These are phyloP conservation scores for Ailuropoda melanoleuca DNA, from an alignment of 2,113 vertebrate species.

Conservation along the genomic window DNA sequence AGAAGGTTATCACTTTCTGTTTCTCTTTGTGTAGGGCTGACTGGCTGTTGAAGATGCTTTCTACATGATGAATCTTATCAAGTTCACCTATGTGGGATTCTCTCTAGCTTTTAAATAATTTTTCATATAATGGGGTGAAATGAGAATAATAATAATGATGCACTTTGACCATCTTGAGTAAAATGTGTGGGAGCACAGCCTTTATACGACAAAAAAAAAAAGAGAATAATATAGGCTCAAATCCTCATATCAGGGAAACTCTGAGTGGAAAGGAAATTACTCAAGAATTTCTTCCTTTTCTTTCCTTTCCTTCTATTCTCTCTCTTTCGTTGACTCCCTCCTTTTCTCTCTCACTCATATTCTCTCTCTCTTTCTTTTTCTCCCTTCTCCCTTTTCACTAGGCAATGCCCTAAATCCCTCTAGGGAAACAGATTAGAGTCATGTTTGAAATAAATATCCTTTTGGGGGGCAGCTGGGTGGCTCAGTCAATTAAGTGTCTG, in stretches of 20 bases:
- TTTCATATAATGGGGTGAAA: constrained; percentile 39
- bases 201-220: not conserved
- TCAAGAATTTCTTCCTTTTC: not conserved
- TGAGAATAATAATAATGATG: constrained; percentile 12
- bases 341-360: not conserved
- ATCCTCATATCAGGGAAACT: not conserved
- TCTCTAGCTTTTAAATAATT: constrained; percentile 44
- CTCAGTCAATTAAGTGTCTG: not conserved
- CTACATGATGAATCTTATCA: constrained; percentile 10
- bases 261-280: not conserved
- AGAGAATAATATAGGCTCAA: not conserved
- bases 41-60: constrained; percentile 41
- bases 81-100: not conserved
- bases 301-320: too few species aligned
- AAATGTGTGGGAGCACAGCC: not conserved
- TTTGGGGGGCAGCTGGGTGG: not conserved
- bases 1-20: not conserved
- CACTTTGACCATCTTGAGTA: not conserved
- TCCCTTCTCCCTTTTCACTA: not conserved
- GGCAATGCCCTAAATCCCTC: not conserved
- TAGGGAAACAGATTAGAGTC: not conserved
- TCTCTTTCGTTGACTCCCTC: too few species aligned
- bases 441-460: not conserved
- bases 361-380: not conserved
- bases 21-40: not conserved